Conservation (phyloP, 2,797 vertebrate species). For the Rhyacichthys aspro region DNA sequence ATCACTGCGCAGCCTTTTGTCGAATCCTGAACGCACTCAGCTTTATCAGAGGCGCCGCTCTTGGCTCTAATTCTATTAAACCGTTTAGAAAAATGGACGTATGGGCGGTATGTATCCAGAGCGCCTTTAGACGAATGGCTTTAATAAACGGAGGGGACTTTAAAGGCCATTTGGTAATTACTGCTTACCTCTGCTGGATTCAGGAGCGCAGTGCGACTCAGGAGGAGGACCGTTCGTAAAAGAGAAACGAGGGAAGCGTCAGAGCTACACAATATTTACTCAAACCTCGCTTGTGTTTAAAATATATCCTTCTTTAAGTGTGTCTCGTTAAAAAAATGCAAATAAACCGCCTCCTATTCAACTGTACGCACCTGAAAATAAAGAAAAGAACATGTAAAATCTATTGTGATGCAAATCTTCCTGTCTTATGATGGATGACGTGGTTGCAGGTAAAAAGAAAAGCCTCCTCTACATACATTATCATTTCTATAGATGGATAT, state of each 20-base stretch:
- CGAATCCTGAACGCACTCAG: slow-evolving; percentile 38
- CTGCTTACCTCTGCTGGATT: slow-evolving; percentile 63
- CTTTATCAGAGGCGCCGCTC: slow-evolving; percentile 46
- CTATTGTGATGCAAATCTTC: neutral
- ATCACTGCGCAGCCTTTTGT: slow-evolving; percentile 32
- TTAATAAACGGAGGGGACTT: slow-evolving; percentile 68
- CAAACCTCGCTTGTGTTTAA: too few relatives aligned
- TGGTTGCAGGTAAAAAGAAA: slow-evolving; percentile 4
- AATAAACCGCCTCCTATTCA: too few relatives aligned
- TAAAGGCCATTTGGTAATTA: slow-evolving; percentile 75
- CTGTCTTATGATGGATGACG: neutral
- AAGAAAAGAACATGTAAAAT: neutral
- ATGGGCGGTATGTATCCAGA: slow-evolving; percentile 56
- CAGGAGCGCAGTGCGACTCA: slow-evolving; percentile 8
- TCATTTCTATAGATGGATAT: neutral
- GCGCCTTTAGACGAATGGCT: slow-evolving; percentile 59
- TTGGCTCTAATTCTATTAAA: slow-evolving; percentile 64
- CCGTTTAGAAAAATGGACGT: slow-evolving; percentile 65
- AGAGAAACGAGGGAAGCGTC: too few relatives aligned
- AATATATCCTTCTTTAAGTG: too few relatives aligned
- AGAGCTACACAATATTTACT: too few relatives aligned
- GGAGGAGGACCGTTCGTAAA: too few relatives aligned
- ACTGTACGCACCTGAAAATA: too few relatives aligned
- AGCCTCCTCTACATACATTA: neutral
- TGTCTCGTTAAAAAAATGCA: too few relatives aligned